phyloP scores from a whole-genome alignment of 1,140 invertebrate species.

The Eueides isabella region DNA sequence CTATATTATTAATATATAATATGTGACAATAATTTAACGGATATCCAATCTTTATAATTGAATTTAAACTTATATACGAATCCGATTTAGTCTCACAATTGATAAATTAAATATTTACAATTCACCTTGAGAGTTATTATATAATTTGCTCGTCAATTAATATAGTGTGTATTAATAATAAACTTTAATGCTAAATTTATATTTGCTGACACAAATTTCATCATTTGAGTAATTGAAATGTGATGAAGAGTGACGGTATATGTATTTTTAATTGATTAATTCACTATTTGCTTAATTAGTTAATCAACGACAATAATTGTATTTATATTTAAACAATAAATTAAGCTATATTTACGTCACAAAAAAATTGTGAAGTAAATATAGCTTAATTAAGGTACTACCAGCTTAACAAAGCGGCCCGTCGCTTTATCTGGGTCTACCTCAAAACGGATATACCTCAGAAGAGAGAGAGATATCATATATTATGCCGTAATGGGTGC shows the following conservation, averaged over 20 bases:
- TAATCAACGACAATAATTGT: neutral
- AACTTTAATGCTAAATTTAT: neutral
- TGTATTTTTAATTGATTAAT: neutral
- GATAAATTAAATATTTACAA: neutral
- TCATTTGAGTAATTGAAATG: neutral
- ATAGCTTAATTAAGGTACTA: no score
- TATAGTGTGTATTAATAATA: neutral
- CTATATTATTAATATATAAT: neutral
- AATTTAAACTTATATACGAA: conserved; percentile 14
- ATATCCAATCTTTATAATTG: neutral
- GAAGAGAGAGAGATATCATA: no score
- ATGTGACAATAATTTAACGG: neutral
- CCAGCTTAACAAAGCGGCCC: no score
- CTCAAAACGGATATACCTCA: no score
- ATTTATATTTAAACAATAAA: neutral
- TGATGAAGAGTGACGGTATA: neutral
- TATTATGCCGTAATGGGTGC: no score
- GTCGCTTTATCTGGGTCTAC: no score
- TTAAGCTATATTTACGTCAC: no score
- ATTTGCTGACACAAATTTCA: neutral
- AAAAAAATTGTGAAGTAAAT: neutral
- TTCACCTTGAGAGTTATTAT: neutral
- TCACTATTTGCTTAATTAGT: neutral
- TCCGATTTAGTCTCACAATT: neutral
- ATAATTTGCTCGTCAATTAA: neutral